These are phyloP conservation scores for Pongo pygmaeus DNA, from an alignment of 2,113 vertebrate genomes.

Conservation along the genomic window DNA sequence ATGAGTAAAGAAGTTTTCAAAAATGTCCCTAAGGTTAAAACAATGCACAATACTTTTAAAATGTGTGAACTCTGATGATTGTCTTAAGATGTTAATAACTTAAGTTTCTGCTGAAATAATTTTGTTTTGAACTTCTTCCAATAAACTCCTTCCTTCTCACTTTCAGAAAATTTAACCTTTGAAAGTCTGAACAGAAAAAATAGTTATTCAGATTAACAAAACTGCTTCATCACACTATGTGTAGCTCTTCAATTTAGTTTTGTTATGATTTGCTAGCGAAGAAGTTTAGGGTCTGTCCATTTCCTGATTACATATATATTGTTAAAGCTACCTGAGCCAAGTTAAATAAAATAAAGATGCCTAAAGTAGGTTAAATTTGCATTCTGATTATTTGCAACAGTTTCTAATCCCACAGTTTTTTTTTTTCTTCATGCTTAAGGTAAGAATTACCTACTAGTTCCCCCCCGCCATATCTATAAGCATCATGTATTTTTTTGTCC, in stretches of 20 bases:
- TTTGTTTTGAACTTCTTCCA: not conserved
- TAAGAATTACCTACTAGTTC: slow-evolving; percentile 47
- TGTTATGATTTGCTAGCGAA: slow-evolving; percentile 22
- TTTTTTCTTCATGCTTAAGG: not conserved
- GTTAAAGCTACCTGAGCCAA: slow-evolving; percentile 40
- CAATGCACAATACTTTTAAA: not conserved
- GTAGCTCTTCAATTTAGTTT: not conserved
- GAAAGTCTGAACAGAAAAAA: slow-evolving; percentile 24
- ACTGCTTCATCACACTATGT: not conserved
- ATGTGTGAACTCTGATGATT: not conserved
- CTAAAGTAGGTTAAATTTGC: not conserved
- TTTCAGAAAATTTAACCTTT: slow-evolving; percentile 31
- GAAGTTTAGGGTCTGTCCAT: not conserved
- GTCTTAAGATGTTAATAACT: slow-evolving; percentile 18
- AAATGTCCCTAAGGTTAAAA: slow-evolving; percentile 47
- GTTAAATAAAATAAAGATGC: slow-evolving; percentile 51
- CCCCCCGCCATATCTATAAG: slow-evolving; percentile 43
- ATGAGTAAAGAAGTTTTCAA: not conserved
- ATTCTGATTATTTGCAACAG: slow-evolving; percentile 24
- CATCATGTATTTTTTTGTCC: slow-evolving; percentile 56
- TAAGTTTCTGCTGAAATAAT: slow-evolving; percentile 43
- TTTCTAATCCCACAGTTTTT: slow-evolving; percentile 41
- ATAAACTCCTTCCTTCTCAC: not conserved
- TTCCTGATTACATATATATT: not conserved
- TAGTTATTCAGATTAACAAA: slow-evolving; percentile 43